Evolutionary conservation across 2,113 vertebrate species (phyloP).

Genomic region (Sterna hirundo): DNA sequence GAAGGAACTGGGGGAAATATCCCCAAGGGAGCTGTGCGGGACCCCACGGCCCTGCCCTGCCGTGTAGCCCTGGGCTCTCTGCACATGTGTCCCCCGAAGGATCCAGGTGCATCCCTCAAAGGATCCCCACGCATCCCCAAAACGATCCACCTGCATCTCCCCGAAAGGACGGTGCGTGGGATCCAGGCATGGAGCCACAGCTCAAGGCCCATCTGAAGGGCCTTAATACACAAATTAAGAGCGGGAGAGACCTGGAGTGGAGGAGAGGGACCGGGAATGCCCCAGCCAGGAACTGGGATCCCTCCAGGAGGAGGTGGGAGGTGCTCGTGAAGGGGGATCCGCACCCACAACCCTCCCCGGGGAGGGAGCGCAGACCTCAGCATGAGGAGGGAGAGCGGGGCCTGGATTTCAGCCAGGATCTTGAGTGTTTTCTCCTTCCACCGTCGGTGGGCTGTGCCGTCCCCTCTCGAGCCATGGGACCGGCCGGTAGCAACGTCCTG

Average conservation of each 20-base stretch:
- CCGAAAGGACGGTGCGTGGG: accelerated
- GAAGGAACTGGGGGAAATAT: background rate
- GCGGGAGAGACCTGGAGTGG: accelerated
- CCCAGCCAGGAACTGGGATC: background rate
- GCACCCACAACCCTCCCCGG: background rate
- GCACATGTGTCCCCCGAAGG: background rate
- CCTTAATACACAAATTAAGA: background rate
- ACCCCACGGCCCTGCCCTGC: background rate
- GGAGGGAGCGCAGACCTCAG: conserved; percentile 59
- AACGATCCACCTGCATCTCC: background rate
- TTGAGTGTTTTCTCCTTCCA: conserved; percentile 26
- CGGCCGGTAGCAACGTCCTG: background rate
- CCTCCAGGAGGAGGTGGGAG: background rate
- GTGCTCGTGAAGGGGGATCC: accelerated
- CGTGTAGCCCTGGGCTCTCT: background rate
- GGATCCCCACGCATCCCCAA: background rate
- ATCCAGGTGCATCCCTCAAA: too few species aligned
- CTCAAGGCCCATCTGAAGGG: background rate
- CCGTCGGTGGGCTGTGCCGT: accelerated
- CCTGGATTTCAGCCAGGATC: conserved; percentile 68
- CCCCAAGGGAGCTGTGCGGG: background rate
- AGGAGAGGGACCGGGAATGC: background rate
- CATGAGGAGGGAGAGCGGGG: conserved; percentile 23
- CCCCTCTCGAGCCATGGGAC: accelerated
- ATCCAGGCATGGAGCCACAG: accelerated